Evolutionary conservation across 1,140 invertebrate genomes (phyloP).

Genomic region (Colletes latitarsis): DNA sequence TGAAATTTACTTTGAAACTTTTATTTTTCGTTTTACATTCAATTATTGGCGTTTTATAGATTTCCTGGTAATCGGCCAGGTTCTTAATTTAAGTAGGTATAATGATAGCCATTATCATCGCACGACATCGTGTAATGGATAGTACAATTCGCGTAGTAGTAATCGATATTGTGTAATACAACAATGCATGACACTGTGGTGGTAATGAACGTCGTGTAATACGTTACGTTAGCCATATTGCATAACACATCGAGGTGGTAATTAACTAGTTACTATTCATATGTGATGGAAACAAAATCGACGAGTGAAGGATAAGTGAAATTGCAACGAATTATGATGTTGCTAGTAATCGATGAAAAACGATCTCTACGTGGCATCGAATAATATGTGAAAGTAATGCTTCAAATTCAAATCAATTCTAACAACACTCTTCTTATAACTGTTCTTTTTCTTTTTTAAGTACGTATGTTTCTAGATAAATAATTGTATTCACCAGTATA

Average conservation of each 20-base stretch:
- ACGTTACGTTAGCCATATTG: conserved; percentile 1
- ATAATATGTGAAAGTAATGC: background rate
- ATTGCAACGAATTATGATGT: background rate
- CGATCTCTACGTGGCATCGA: background rate
- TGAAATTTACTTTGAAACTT: background rate
- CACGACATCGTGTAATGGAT: conserved; percentile 17
- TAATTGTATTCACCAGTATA: too few relatives aligned
- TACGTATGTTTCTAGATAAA: too few relatives aligned
- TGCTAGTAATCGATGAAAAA: background rate
- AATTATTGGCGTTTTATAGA: background rate
- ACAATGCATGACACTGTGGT: conserved; percentile 15
- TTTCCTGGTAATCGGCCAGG: background rate
- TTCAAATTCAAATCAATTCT: background rate
- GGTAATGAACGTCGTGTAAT: conserved; percentile 41
- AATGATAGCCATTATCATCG: conserved; percentile 12
- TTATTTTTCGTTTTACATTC: background rate
- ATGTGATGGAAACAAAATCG: background rate
- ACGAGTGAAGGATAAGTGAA: background rate
- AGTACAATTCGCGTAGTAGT: conserved; percentile 8
- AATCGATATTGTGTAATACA: conserved; percentile 40
- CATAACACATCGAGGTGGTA: background rate
- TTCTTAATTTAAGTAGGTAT: background rate
- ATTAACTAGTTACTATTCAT: conserved; percentile 29
- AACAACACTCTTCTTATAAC: too few relatives aligned
- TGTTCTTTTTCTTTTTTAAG: too few relatives aligned